Conservation (phyloP, 2,797 vertebrate species). For the Gouania willdenowi region DNA sequence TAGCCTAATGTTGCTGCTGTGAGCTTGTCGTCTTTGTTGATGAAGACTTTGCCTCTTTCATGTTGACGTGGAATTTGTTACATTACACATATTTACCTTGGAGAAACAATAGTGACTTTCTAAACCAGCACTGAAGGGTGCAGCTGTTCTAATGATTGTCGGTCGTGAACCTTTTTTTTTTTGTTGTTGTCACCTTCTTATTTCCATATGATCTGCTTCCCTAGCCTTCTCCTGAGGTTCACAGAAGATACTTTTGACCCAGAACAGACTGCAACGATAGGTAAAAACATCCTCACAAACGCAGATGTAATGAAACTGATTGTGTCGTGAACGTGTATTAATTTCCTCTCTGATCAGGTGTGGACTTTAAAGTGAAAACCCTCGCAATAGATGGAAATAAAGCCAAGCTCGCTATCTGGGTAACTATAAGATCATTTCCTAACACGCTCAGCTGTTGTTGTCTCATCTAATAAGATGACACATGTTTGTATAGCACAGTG, state of each 20-base stretch:
- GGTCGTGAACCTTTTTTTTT: too few species aligned
- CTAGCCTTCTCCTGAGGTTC: constrained; percentile 93
- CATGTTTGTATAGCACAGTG: too few species aligned
- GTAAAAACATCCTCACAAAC: constrained; percentile 72
- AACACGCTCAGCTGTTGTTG: too few species aligned
- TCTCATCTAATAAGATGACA: too few species aligned
- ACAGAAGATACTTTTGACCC: constrained; percentile 98
- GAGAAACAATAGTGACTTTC: background rate
- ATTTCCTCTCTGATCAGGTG: constrained; percentile 77
- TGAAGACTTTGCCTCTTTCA: background rate
- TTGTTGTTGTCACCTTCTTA: too few species aligned
- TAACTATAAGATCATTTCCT: constrained; percentile 65
- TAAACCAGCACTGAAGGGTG: background rate
- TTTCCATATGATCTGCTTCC: background rate
- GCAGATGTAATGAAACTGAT: background rate
- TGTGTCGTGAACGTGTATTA: too few species aligned
- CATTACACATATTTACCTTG: background rate
- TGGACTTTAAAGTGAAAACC: constrained; percentile 99
- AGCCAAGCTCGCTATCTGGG: constrained; percentile 98
- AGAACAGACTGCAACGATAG: constrained; percentile 95
- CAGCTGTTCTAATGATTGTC: too few species aligned
- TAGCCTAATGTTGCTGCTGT: background rate
- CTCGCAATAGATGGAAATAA: constrained; percentile 96
- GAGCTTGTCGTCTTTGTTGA: background rate
- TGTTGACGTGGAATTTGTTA: background rate